Evolutionary conservation across 2,797 vertebrate species (phyloP).

Genomic region (Fistularia tabacaria): DNA sequence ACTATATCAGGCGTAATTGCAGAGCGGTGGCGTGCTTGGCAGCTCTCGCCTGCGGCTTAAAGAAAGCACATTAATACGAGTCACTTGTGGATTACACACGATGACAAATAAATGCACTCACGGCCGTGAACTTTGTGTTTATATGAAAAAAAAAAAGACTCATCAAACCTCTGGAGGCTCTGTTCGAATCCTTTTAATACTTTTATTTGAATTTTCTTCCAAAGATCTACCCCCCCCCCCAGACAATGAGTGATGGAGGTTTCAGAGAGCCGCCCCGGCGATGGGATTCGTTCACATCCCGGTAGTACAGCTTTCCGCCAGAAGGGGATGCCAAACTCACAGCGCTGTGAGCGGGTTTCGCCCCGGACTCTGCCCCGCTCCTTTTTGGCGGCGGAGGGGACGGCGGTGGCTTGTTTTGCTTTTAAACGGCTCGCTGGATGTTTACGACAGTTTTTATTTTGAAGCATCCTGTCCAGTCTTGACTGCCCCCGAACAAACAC

Average conservation of each 20-base stretch:
- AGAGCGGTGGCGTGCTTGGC: conserved; percentile 16
- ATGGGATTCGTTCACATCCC: too few species aligned
- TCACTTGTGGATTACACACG: conserved; percentile 27
- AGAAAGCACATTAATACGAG: conserved; percentile 48
- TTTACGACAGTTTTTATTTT: too few species aligned
- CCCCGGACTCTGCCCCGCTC: background rate
- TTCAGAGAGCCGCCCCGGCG: too few species aligned
- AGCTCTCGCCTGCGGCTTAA: conserved; percentile 36
- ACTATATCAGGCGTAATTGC: conserved; percentile 32
- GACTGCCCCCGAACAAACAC: too few species aligned
- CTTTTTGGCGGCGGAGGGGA: background rate
- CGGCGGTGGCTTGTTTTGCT: background rate
- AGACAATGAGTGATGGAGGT: too few species aligned
- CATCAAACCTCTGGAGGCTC: too few species aligned
- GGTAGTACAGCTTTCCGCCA: conserved; percentile 21
- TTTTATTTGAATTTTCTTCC: too few species aligned
- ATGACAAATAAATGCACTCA: conserved; percentile 21
- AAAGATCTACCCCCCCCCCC: too few species aligned
- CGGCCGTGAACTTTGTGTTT: conserved; percentile 8
- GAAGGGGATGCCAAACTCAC: conserved; percentile 52
- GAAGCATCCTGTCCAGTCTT: too few species aligned
- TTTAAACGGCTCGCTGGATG: background rate
- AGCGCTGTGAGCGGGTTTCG: conserved; percentile 1
- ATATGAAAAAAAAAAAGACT: background rate
- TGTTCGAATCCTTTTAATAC: too few species aligned